Conservation (phyloP, 2,888 invertebrate genomes). For the Meghimatium bilineatum region DNA sequence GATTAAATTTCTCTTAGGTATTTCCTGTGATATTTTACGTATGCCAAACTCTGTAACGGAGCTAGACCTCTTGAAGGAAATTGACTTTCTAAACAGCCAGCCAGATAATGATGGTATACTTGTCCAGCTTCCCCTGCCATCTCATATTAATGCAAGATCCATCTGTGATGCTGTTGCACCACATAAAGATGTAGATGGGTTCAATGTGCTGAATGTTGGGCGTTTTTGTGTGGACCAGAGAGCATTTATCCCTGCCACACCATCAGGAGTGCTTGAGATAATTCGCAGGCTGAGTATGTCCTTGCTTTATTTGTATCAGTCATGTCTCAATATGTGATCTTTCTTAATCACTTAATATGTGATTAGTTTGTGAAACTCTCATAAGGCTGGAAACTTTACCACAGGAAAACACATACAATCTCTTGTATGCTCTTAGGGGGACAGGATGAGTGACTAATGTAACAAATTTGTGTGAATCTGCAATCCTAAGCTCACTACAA, state of each 20-base stretch:
- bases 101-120: constrained; percentile 87
- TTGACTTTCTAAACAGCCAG: constrained; percentile 83
- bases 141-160: constrained; percentile 82
- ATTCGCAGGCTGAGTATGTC: constrained; percentile 81
- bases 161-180: constrained; percentile 88
- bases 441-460: no score
- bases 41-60: constrained; percentile 82
- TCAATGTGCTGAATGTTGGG: constrained; percentile 89
- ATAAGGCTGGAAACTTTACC: no score
- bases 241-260: constrained; percentile 86
- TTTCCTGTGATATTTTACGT: constrained; percentile 82
- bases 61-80: constrained; percentile 81
- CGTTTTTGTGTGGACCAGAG: constrained; percentile 78
- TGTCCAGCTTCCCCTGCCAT: constrained; percentile 86
- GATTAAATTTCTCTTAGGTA: constrained; percentile 62
- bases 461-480: no score
- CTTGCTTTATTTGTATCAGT: background rate
- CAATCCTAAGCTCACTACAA: no score
- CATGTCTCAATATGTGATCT: background rate
- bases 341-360: no score
- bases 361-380: no score
- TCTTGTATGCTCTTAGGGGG: no score
- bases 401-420: no score
- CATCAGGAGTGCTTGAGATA: constrained; percentile 84
- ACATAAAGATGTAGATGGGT: constrained; percentile 93